These are phyloP conservation scores for Petroica traversi DNA, from an alignment of 2,113 vertebrate genomes.

Conservation along the genomic window DNA sequence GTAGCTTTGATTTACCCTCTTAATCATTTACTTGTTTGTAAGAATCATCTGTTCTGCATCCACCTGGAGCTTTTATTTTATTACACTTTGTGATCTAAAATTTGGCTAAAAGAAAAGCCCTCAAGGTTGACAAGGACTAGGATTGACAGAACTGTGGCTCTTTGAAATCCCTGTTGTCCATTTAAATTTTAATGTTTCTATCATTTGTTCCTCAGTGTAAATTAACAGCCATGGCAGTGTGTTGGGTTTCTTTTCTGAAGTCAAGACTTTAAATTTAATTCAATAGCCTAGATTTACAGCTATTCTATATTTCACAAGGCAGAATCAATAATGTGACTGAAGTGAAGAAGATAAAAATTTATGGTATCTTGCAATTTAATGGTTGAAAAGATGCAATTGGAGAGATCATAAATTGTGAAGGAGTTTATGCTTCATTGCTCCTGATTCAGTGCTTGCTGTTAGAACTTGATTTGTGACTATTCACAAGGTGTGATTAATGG, in stretches of 20 bases:
- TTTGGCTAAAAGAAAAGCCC: constrained; percentile 74
- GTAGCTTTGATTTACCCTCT: background rate
- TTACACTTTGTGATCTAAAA: constrained; percentile 56
- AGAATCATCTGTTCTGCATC: background rate
- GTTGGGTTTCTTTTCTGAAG: constrained; percentile 95
- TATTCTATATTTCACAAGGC: constrained; percentile 98
- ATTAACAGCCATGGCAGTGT: constrained; percentile 95
- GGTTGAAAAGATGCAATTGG: constrained; percentile 99
- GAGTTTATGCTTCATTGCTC: constrained; percentile 99
- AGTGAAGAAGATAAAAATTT: constrained; percentile 99
- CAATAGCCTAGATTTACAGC: constrained; percentile 97
- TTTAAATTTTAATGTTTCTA: constrained; percentile 97
- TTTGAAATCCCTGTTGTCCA: constrained; percentile 91
- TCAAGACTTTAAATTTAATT: constrained; percentile 96
- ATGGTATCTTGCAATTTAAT: constrained; percentile 99
- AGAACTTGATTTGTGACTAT: constrained; percentile 99
- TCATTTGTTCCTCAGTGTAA: constrained; percentile 99
- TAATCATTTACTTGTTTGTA: constrained; percentile 11
- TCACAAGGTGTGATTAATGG: constrained; percentile 99
- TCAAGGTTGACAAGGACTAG: constrained; percentile 94
- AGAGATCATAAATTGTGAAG: constrained; percentile 99
- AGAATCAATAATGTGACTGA: constrained; percentile 99
- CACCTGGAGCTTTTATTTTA: constrained; percentile 9
- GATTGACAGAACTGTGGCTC: constrained; percentile 83
- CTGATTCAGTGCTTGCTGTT: constrained; percentile 99